Evolutionary conservation across 2,113 vertebrate species (phyloP).

Genomic region (Chrysochloris asiatica): DNA sequence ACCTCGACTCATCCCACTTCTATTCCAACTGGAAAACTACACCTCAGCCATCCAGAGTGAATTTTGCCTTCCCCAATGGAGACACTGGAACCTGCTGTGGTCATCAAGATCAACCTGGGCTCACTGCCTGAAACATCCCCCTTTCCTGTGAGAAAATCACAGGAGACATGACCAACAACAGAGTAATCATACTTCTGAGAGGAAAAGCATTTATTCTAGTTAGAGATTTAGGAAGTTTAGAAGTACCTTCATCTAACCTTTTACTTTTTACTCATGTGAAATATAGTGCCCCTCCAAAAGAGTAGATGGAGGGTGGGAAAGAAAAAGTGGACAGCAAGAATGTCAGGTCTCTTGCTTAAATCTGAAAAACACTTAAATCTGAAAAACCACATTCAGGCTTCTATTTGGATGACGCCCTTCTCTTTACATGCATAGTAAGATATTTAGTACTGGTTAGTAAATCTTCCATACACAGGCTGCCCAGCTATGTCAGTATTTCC

Average conservation of each 20-base stretch:
- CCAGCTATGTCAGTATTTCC: background rate
- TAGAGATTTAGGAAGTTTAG: background rate
- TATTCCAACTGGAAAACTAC: background rate
- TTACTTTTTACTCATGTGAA: background rate
- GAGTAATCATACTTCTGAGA: background rate
- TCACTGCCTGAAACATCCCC: background rate
- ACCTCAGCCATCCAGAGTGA: background rate
- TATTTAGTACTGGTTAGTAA: accelerated
- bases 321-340: background rate
- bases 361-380: background rate
- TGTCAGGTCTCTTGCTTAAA: background rate
- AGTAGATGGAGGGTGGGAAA: no score
- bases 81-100: background rate
- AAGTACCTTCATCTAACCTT: background rate
- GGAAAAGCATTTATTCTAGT: no score
- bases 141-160: background rate
- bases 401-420: accelerated
- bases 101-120: background rate
- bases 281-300: background rate
- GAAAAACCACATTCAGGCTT: background rate
- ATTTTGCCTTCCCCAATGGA: no score
- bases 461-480: background rate
- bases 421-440: accelerated
- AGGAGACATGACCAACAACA: background rate
- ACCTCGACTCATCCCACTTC: background rate